A percentile compares a stretch with the other conserved stretches of the same genome.
Conservation (phyloP, 2,888 invertebrate species). For the Beris morrisii region DNA sequence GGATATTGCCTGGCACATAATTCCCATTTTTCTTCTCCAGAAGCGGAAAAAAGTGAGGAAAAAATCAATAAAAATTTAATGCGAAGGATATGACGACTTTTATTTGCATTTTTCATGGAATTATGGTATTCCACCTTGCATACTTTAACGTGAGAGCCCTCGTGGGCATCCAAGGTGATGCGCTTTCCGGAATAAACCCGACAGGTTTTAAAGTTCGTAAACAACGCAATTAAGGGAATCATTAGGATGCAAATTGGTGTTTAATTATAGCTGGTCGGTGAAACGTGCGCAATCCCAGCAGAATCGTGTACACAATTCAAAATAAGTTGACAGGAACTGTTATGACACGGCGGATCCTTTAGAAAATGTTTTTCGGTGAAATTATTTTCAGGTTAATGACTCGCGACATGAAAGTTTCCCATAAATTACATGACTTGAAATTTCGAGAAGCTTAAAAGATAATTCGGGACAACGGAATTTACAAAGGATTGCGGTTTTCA, state of each 20-base stretch:
- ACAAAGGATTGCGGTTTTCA: too few relatives aligned
- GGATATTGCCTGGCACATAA: constrained; percentile 23
- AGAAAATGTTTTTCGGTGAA: constrained; percentile 5
- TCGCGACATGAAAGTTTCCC: constrained; percentile 15
- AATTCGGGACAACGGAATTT: too few relatives aligned
- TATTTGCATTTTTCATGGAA: constrained; percentile 37
- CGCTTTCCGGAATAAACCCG: not conserved
- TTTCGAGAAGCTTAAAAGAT: constrained; percentile 3
- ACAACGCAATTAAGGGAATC: constrained; percentile 26
- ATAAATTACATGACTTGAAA: constrained; percentile 27
- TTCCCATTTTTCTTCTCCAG: constrained; percentile 16
- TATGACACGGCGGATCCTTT: constrained; percentile 15
- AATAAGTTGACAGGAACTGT: constrained; percentile 22
- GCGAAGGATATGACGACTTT: constrained; percentile 36
- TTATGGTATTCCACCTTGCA: constrained; percentile 25
- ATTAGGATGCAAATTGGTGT: constrained; percentile 28
- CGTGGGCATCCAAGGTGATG: not conserved
- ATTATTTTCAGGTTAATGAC: constrained; percentile 23
- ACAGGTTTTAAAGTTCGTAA: constrained; percentile 23
- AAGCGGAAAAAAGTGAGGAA: not conserved
- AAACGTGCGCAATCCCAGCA: constrained; percentile 13
- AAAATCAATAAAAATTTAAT: constrained; percentile 38
- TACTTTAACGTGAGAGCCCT: constrained; percentile 3
- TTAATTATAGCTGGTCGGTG: constrained; percentile 20
- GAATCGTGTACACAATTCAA: constrained; percentile 29